phyloP scores from a whole-genome alignment of 2,888 invertebrate species.

The Alcis repandata region DNA sequence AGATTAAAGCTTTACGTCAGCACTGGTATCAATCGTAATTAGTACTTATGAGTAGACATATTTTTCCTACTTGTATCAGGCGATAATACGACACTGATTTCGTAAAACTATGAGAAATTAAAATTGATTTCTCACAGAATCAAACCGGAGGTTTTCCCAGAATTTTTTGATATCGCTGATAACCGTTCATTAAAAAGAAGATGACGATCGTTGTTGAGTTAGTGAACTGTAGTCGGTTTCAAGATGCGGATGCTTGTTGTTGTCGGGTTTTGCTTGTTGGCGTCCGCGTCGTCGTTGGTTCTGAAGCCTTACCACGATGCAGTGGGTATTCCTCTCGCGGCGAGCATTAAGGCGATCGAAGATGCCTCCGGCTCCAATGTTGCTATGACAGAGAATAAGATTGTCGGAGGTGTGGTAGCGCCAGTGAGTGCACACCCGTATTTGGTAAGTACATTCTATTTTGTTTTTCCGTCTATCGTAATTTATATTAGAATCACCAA shows the following conservation, averaged over 20 bases:
- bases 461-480: too few species aligned
- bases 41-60: too few species aligned
- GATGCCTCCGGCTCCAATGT: constrained; percentile 3
- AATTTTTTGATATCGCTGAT: constrained; percentile 6
- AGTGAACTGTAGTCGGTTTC: background rate
- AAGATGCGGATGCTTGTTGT: constrained; percentile 35
- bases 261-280: constrained; percentile 31
- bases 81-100: background rate
- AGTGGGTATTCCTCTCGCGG: constrained; percentile 27
- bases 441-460: constrained; percentile 7
- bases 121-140: background rate
- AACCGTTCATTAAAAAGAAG: constrained; percentile 10
- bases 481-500: too few species aligned
- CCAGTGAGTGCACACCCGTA: constrained; percentile 10
- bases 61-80: too few species aligned
- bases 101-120: background rate
- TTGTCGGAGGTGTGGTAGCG: background rate
- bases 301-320: constrained; percentile 30
- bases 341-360: constrained; percentile 16
- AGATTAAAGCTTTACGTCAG: too few species aligned
- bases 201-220: background rate
- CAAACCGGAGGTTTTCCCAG: background rate
- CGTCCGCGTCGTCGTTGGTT: constrained; percentile 37
- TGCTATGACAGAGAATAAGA: background rate
- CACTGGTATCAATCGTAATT: too few species aligned